Conservation (phyloP, 2,797 vertebrate species). For the Pipistrellus pygmaeus region DNA sequence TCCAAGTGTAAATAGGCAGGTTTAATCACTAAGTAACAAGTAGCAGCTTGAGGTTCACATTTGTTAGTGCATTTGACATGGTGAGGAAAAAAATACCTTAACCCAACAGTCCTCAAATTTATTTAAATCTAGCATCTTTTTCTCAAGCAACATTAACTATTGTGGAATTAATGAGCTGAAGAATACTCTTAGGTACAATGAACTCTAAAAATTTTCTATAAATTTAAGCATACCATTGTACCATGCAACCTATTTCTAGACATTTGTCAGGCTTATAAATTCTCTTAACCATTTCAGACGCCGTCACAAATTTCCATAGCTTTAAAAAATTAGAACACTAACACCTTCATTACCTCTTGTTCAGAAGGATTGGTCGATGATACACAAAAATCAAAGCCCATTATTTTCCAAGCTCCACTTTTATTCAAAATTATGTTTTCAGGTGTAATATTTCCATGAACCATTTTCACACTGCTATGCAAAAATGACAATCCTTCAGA, state of each 20-base stretch:
- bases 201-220: not conserved
- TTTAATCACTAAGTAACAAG: not conserved
- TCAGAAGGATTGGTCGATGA: constrained; percentile 96
- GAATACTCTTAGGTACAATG: not conserved
- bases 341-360: constrained; percentile 91
- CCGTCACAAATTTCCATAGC: constrained; percentile 44
- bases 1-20: not conserved
- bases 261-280: constrained; percentile 29
- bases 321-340: not conserved
- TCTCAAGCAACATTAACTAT: constrained; percentile 30
- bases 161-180: not conserved
- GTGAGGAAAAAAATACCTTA: not conserved
- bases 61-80: not conserved
- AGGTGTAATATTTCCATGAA: constrained; percentile 96
- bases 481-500: constrained; percentile 98
- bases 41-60: not conserved
- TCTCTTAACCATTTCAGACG: constrained; percentile 37
- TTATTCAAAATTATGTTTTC: constrained; percentile 99
- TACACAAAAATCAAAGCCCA: constrained; percentile 99
- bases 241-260: not conserved
- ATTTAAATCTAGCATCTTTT: constrained; percentile 53
- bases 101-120: not conserved
- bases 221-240: constrained; percentile 27
- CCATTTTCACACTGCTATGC: constrained; percentile 99
- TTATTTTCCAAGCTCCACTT: constrained; percentile 99